phyloP scores from a whole-genome alignment of 2,888 invertebrate genomes.

The Cantharis rustica region DNA sequence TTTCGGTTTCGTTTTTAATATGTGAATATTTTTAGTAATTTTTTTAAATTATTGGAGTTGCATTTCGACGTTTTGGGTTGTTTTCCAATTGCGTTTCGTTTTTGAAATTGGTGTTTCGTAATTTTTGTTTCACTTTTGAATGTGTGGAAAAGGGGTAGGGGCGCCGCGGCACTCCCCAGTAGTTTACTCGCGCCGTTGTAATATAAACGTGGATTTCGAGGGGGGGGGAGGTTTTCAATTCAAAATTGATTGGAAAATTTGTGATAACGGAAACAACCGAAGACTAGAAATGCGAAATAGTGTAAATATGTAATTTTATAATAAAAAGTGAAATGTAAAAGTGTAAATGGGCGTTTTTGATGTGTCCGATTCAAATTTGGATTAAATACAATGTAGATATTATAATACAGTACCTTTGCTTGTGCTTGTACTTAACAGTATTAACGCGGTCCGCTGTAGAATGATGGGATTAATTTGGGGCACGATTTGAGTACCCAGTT shows the following conservation, averaged over 20 bases:
- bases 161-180: background rate
- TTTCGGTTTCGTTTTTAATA: background rate
- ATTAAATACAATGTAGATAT: constrained; percentile 20
- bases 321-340: background rate
- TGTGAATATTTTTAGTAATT: background rate
- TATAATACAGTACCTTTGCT: constrained; percentile 22
- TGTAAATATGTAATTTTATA: background rate
- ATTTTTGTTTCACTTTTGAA: background rate
- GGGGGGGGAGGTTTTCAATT: background rate
- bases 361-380: background rate
- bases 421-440: constrained; percentile 31
- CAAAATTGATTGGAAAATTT: background rate
- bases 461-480: constrained; percentile 34
- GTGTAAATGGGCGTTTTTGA: background rate
- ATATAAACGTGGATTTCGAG: background rate
- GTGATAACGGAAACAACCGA: background rate
- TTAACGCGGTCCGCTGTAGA: constrained; percentile 43
- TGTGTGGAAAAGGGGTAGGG: background rate
- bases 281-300: background rate
- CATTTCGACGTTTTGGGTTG: background rate
- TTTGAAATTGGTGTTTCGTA: background rate
- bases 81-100: background rate
- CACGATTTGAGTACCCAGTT: constrained; percentile 48
- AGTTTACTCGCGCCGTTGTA: background rate
- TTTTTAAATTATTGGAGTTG: background rate